Evolutionary conservation across 2,113 vertebrate species (phyloP), one percentile per base, ranked within the genome.

Genomic region (Lampris incognitus): DNA sequence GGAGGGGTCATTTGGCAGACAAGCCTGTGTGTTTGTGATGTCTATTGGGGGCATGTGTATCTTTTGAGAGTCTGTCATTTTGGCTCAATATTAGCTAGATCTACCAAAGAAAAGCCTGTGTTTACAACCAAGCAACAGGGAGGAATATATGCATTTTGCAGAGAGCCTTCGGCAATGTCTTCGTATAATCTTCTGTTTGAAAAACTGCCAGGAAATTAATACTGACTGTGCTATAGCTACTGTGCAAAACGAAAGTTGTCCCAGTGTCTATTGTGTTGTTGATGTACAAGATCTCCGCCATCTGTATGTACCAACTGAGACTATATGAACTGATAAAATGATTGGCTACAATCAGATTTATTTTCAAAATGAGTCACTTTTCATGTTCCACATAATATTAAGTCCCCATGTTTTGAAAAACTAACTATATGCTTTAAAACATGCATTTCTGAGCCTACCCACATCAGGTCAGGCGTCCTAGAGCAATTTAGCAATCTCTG

Each of bases 1-100:
- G 74, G 83, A 77, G 74, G 84, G 57, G 50, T 88, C 84, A 78
- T 88, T 85, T 91, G 90, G 88, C 84, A 88, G 78, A 69, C 56
- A 75, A 49, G 59, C 60, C 24, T 24, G 24, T 74, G 52, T 73
- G 62, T 82, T 60, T 69, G 78, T 86, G 80, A 48, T 62, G 70
- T 80, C 74, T 69, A 10, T 69, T 59, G 39, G 51, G 9, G 38
- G 56, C 50, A 69, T 73, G 76, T 83, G 72, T 80, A 69, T 82
- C 59, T 77, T 63, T 72, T 36, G 58, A 71, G 69, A 57, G 83
- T 70, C 51, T 69, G 46, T 85, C 38, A 72, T 74, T 61, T 79
- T 57, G 74, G 74, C 73, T 74, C 66, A 74, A 42, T 78, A 82
- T 78, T 67, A 71, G 41, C 63, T 76, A 72, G 59, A 66, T 87